Base-by-base conservation (phyloP, 2,888 invertebrate genomes). In the Carterocephalus palaemon region DNA sequence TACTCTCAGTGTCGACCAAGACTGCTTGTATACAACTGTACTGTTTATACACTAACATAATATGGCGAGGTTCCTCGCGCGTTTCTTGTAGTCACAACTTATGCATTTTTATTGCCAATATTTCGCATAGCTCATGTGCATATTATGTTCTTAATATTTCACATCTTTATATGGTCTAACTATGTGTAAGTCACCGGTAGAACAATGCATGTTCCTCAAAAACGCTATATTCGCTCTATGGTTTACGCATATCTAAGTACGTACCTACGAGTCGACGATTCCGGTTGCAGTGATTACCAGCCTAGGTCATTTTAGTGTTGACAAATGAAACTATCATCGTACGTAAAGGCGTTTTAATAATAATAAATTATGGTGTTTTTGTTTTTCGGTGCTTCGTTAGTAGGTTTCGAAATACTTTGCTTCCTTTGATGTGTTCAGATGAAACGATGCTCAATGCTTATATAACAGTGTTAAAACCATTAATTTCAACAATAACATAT, bases 1-100 rank as follows among this genome's bases (percentile, higher is more conserved):
- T 81, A 79, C 70, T 85, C 82, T 85, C 84, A 81, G 82, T 84
- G 82, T 84, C 82, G 83, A 80, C 78, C 76, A 86, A 86, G 85
- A 86, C 85, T 86, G 86, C 84, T 85, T 85, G 78, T 84, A 80
- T 81, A 82, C 78, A 77, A 79, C 73, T 77, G 57, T 78, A 82
- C 76, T 79, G 77, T 81, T 80, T 80, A 78, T 74, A 81, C 70
- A 77, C 75, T 77, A 74, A 78, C 72, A 62, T 66, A 65, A 66
- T 59, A 61, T 61, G 62, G 70, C 70, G 78, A 67, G 64, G 59
- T 57, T 55, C 63, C 39, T 48, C 70, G 69, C 66, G 62, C 64
- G 56, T 63, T 67, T 78, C 77, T 75, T 71, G 64, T 83, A 85
- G 85, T 85, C 85, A 85, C 84, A 83, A 85, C 68, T 78, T 76